A percentile compares a stretch with the other conserved stretches of the same genome.
These are phyloP conservation scores for Oceanodroma leucorhoa DNA, from an alignment of 2,797 vertebrate genomes.

Conservation along the genomic window DNA sequence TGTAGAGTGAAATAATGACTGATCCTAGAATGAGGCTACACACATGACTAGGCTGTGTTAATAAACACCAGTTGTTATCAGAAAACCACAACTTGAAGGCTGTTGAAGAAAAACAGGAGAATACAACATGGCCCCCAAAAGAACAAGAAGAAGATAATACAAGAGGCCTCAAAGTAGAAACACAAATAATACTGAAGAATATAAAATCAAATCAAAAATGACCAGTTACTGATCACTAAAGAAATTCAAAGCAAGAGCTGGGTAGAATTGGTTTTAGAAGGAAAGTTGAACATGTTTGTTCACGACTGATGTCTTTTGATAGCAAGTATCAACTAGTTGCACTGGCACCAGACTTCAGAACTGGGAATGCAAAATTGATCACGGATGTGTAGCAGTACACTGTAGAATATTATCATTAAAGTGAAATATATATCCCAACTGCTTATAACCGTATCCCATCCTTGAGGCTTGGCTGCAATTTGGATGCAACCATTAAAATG, in stretches of 20 bases:
- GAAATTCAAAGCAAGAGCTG: not conserved
- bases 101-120: not conserved
- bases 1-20: not conserved
- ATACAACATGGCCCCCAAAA: not conserved
- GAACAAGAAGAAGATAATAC: not conserved
- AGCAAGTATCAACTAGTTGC: not conserved
- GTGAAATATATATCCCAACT: not conserved
- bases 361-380: not conserved
- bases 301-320: not conserved
- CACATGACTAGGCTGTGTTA: not conserved
- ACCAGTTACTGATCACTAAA: not conserved
- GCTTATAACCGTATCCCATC: not conserved
- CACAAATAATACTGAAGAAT: not conserved
- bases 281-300: not conserved
- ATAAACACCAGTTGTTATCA: not conserved
- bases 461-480: not conserved
- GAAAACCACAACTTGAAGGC: not conserved
- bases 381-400: not conserved
- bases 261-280: not conserved
- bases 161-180: not conserved
- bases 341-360: not conserved
- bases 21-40: not conserved
- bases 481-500: not conserved
- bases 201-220: not conserved
- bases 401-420: not conserved